A percentile compares a stretch with the other conserved stretches of the same genome.
These are phyloP conservation scores for Muntiacus reevesi DNA, from an alignment of 2,113 vertebrate genomes.

Conservation along the genomic window DNA sequence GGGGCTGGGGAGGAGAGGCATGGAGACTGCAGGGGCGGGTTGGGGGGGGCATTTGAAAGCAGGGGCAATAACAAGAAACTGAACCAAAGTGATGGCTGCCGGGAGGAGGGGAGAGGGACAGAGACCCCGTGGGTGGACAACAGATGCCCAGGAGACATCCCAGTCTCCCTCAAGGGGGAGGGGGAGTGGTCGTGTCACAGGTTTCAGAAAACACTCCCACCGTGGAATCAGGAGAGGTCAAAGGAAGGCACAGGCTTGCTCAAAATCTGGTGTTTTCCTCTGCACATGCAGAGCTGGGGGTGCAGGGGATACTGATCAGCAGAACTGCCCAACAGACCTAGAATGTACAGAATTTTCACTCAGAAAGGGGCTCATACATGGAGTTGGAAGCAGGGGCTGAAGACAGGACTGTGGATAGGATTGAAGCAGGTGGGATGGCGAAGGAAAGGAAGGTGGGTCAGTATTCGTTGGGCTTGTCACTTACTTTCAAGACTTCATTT, in stretches of 20 bases:
- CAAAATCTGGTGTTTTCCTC: neutral
- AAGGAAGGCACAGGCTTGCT: neutral
- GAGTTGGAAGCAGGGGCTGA: neutral
- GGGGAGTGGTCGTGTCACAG: accelerated
- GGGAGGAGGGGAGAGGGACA: neutral
- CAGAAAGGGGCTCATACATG: neutral
- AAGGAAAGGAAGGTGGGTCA: neutral
- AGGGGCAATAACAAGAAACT: accelerated
- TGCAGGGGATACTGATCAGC: neutral
- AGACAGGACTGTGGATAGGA: neutral
- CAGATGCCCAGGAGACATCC: neutral
- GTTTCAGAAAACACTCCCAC: neutral
- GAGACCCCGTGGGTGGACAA: neutral
- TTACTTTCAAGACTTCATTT: neutral
- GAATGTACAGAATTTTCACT: neutral
- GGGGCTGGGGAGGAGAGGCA: neutral
- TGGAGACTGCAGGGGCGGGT: accelerated
- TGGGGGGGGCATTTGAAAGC: neutral
- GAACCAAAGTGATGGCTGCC: neutral
- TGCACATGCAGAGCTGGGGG: neutral
- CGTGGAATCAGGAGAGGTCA: accelerated
- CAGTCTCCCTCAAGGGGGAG: neutral
- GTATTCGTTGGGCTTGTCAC: neutral
- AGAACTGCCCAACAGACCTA: neutral
- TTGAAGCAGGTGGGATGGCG: neutral